These are phyloP conservation scores for Polia nebulosa DNA, from an alignment of 2,888 invertebrate genomes.

Conservation along the genomic window DNA sequence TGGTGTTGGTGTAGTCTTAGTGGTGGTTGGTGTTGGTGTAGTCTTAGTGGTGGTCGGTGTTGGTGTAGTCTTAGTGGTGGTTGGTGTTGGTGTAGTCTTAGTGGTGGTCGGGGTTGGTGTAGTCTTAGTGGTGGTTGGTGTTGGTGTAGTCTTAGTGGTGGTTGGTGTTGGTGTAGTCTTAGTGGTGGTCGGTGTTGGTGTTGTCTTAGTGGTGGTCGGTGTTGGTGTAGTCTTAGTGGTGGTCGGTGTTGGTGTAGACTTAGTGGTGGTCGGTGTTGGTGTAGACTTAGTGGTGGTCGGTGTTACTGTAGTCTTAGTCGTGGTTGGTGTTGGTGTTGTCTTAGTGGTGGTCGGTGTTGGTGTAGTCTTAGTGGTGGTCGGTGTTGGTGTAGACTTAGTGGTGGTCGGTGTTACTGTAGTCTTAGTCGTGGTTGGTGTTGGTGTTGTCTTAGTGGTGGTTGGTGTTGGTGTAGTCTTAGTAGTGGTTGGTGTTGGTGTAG, in stretches of 20 bases:
- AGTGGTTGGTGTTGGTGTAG: not conserved
- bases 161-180: not conserved
- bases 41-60: not conserved
- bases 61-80: not conserved
- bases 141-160: not conserved
- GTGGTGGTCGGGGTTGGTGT: not conserved
- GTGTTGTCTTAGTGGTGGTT: not conserved
- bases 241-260: too few relatives aligned
- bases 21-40: rapidly evolving
- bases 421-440: not conserved
- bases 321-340: not conserved
- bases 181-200: not conserved
- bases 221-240: not conserved
- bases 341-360: not conserved
- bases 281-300: not conserved
- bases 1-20: too few relatives aligned
- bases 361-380: not conserved
- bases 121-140: not conserved
- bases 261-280: too few relatives aligned
- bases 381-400: not conserved
- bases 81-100: not conserved
- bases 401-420: not conserved
- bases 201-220: not conserved
- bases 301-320: not conserved
- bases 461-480: not conserved